These are phyloP conservation scores for Fregetta grallaria DNA, from an alignment of 2,113 vertebrate species.

Conservation along the genomic window DNA sequence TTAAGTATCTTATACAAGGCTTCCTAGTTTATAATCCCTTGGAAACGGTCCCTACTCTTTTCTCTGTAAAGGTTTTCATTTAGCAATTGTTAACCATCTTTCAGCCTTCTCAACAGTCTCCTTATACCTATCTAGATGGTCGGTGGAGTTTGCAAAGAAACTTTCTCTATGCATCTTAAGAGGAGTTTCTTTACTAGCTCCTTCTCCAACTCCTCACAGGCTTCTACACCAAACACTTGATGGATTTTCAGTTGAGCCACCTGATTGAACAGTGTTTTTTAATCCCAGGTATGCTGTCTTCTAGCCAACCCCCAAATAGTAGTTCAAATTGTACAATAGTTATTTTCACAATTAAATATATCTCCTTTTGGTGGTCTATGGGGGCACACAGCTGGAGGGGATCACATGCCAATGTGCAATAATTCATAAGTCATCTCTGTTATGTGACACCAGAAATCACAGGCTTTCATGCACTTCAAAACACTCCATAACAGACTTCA, in stretches of 20 bases:
- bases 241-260: not conserved
- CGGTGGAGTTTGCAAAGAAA: not conserved
- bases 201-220: not conserved
- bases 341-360: not conserved
- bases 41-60: fast-evolving
- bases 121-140: not conserved
- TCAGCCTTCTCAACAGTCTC: not conserved
- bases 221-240: not conserved
- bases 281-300: not conserved
- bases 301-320: not conserved
- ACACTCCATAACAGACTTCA: not conserved
- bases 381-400: not conserved
- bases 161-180: not conserved
- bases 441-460: not conserved
- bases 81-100: not conserved
- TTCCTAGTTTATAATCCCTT: not conserved
- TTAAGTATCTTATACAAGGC: not conserved
- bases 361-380: not conserved
- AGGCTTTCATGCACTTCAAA: not conserved
- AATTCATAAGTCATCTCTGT: not conserved
- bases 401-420: not conserved
- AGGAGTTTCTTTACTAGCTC: not conserved
- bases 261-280: not conserved
- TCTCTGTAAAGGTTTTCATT: not conserved
- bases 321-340: not conserved